Percentiles rank a stretch among this genome's conserved stretches.
Conservation (phyloP, 1,140 invertebrate species). For the Bombyx mori region DNA sequence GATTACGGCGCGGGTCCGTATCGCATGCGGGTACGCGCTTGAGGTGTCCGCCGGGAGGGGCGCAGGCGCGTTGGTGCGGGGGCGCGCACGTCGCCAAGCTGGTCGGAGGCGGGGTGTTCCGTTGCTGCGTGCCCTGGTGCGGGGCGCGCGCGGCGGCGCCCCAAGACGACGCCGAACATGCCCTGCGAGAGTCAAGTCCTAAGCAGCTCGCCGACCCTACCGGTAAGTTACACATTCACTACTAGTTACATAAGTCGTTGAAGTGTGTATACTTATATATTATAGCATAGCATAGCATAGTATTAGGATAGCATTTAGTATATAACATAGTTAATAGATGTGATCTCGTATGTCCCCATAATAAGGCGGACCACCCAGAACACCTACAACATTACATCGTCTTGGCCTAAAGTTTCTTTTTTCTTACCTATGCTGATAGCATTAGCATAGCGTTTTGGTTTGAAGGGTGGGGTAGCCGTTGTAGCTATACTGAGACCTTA, state of each 20-base stretch:
- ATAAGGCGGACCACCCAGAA: too few relatives aligned
- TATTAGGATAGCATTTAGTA: too few relatives aligned
- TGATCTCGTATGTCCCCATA: too few relatives aligned
- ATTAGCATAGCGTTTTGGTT: too few relatives aligned
- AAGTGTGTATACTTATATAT: too few relatives aligned
- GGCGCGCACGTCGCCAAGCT: conserved; percentile 61
- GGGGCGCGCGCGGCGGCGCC: conserved; percentile 75
- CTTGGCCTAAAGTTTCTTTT: too few relatives aligned
- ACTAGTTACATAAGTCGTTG: not conserved
- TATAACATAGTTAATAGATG: not conserved
- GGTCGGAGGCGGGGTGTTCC: conserved; percentile 75
- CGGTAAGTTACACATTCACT: conserved; percentile 30
- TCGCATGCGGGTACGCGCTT: conserved; percentile 17
- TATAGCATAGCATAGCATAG: not conserved
- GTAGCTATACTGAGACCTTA: too few relatives aligned
- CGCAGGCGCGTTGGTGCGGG: conserved; percentile 30
- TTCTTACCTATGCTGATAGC: too few relatives aligned
- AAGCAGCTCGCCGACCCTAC: conserved; percentile 38
- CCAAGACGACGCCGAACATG: conserved; percentile 57
- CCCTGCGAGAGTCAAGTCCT: conserved; percentile 54
- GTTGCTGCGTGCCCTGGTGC: conserved; percentile 77
- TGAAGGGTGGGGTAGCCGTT: too few relatives aligned
- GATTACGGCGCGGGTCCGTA: conserved; percentile 1
- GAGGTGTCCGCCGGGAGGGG: conserved; percentile 16
- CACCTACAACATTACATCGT: too few relatives aligned